These are phyloP conservation scores for Nomada flava DNA, from an alignment of 2,888 invertebrate species.

Conservation along the genomic window DNA sequence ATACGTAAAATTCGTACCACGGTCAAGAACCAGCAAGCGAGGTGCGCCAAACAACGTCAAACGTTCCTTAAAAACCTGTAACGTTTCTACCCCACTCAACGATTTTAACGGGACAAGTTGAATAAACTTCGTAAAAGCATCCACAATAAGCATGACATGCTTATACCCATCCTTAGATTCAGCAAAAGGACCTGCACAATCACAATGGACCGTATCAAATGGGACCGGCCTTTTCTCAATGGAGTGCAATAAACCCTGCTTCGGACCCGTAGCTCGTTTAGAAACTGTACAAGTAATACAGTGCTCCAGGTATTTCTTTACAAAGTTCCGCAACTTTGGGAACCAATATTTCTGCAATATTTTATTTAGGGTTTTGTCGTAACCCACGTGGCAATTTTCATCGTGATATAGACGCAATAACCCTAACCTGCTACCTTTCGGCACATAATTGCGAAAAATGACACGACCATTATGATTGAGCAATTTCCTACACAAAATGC, in stretches of 20 bases:
- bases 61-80: constrained; percentile 4
- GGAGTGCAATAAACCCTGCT: constrained; percentile 9
- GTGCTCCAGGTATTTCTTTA: constrained; percentile 13
- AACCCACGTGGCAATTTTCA: constrained; percentile 10
- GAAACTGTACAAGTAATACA: constrained; percentile 15
- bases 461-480: neutral
- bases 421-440: neutral
- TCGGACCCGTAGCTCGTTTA: neutral
- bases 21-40: no score
- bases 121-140: constrained; percentile 53
- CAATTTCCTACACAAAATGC: neutral
- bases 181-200: constrained; percentile 19
- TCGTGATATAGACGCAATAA: constrained; percentile 16
- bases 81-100: neutral
- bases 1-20: no score
- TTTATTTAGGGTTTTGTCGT: constrained; percentile 13
- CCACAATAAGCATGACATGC: constrained; percentile 15
- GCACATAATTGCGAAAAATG: neutral
- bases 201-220: constrained; percentile 19
- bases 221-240: neutral
- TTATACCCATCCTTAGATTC: constrained; percentile 7
- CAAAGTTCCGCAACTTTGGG: constrained; percentile 1
- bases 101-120: constrained; percentile 19
- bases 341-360: constrained; percentile 8
- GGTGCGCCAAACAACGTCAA: neutral